Base-by-base conservation (phyloP, 2,113 vertebrate genomes). In the Notarius lentiginosus region DNA sequence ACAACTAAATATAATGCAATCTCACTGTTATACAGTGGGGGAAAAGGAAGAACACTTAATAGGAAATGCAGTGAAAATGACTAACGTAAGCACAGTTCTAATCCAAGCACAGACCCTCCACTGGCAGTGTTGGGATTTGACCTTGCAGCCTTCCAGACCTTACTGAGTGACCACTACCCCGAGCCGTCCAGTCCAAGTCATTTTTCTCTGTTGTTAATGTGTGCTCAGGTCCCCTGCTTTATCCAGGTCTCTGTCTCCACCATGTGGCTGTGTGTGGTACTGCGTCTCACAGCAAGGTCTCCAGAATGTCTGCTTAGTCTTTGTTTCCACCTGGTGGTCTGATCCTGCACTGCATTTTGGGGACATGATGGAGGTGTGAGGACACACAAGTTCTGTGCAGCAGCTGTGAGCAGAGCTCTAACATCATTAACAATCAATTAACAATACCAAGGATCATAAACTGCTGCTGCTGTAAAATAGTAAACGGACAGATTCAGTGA, bases 301-400 rank as follows among this genome's bases (percentile, higher is more conserved):
- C 11, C 49, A 47, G 27, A 65, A 18, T 11, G 4, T 0, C 68
- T 18, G 18, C 6, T 1, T 49, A 56, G 70, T 27, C 49, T 55
- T 53, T 27, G 81, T 65, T 63, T 79, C 84, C 89, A 89, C 58
- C 84, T 86, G 76, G 84, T 86, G 86, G 86, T 47, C 17, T 24
- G 53, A 79, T 24, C 20, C 10, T 72, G 83, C 6, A 72, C 9
- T 87, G 73, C 73, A 86, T 18, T 75, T 55, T 47, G 3, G 27
- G 9, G 27, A 6, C 12, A 53, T 20, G n/a, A 18, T 30, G 20
- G 12, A 66, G 18, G n/a, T 14, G 14, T 15, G 34, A 17, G 5
- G 20, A 27, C 24, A 51, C 24, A 51, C 51, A 15, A 11, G 56
- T 9, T 20, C 51, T 9, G 7, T 49, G n/a, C 24, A 51, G 70